These are phyloP conservation scores for Oophaga sylvatica DNA, from an alignment of 2,797 vertebrate species.

Conservation along the genomic window DNA sequence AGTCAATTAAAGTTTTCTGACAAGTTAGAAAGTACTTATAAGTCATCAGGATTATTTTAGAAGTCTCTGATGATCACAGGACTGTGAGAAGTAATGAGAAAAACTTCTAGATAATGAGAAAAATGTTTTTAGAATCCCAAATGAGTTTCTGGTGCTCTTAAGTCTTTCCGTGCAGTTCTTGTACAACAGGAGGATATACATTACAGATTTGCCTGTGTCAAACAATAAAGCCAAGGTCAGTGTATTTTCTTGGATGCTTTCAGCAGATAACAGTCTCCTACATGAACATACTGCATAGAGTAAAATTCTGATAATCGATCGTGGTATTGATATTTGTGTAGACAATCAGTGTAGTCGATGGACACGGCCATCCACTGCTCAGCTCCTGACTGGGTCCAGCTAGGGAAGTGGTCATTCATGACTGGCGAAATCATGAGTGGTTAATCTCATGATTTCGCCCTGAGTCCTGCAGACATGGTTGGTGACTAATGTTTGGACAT, in stretches of 20 bases:
- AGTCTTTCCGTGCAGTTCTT: not conserved
- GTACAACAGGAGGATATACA: not conserved
- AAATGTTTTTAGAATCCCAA: conserved; percentile 35
- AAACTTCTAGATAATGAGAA: conserved; percentile 43
- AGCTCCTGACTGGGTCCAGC: no score
- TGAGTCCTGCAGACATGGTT: no score
- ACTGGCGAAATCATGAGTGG: no score
- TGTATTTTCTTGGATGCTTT: not conserved
- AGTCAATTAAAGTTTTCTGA: conserved; percentile 39
- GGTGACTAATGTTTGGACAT: no score
- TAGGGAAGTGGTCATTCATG: no score
- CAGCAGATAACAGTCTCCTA: not conserved
- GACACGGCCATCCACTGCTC: no score
- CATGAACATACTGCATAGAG: not conserved
- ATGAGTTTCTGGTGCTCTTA: conserved; percentile 3
- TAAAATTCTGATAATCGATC: not conserved
- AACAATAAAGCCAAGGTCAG: not conserved
- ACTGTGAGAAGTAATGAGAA: conserved; percentile 27
- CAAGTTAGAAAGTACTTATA: not conserved
- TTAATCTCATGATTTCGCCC: no score
- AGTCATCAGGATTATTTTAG: not conserved
- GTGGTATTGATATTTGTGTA: not conserved
- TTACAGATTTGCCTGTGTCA: not conserved
- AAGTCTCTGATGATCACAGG: conserved; percentile 39
- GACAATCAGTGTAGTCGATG: no score